Base-by-base conservation (phyloP, 2,113 vertebrate genomes). In the Rhodinocichla rosea region DNA sequence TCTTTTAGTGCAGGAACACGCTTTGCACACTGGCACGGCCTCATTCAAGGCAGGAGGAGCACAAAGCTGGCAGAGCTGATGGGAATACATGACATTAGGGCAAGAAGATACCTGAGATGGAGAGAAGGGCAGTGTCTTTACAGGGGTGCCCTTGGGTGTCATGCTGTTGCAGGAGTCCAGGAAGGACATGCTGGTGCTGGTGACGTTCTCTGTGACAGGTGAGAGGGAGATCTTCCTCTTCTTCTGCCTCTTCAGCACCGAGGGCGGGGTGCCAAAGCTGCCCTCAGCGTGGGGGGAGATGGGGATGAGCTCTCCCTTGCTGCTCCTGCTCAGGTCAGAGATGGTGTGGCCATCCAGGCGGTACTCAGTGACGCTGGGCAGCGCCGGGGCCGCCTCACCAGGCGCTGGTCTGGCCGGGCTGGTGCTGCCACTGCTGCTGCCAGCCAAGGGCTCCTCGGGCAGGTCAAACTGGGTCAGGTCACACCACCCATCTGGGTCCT, bases 401-500 rank as follows among this genome's bases (percentile, higher is more conserved):
- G 94, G 45, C 0, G 22, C 76, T 13, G 92, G 82, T 44, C 90
- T 80, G 69, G 95, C 91, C 0, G 95, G 95, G 9, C 94, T 96
- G 44, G 53, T 47, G 12, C 86, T 97, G 13, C 93, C 96, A 13
- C 96, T 97, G 77, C 82, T 71, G 88, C 95, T 97, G 6, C 96
- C 96, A 0, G 70, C 89, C 0, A 97, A 98, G 1, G 97, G 93
- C 24, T 98, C 98, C 94, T 99, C 99, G 0, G 99, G 98, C 68
- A 99, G 98, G 96, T 99, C 99, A 68, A 99, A 99, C 49, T 98
- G 98, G 22, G 97, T 97, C n/a, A 99, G 97, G 92, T 99, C 99
- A 95, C 99, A 99, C 99, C 99, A 99, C 10, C 98, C 98, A 2
- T 99, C 99, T 0, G 99, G 97, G 92, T 99, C 99, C 99, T 99